phyloP scores from a whole-genome alignment of 2,113 vertebrate species.

The Litocranius walleri region DNA sequence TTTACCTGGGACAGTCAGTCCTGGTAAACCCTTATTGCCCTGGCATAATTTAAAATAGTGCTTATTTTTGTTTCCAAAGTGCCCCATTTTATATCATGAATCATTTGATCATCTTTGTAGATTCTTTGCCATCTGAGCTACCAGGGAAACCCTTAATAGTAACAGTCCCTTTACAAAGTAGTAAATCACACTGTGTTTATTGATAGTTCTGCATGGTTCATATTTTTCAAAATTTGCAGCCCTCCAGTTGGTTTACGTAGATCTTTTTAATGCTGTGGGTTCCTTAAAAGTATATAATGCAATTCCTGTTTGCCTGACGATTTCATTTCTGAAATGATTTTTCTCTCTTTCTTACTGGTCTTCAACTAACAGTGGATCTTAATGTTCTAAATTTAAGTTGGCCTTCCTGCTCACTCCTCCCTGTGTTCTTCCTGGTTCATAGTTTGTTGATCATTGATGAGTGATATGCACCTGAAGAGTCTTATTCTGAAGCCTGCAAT shows the following conservation, averaged over 20 bases:
- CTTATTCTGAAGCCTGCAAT: not conserved
- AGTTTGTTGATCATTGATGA: not conserved
- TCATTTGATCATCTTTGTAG: not conserved
- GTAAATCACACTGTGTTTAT: not conserved
- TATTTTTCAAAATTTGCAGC: not conserved
- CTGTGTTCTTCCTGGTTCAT: not conserved
- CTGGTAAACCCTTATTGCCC: not conserved
- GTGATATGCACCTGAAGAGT: not conserved
- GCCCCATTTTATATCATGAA: not conserved
- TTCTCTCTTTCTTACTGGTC: not conserved
- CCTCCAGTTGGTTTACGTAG: not conserved
- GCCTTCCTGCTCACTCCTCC: not conserved
- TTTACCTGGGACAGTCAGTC: not conserved
- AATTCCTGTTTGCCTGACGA: not conserved
- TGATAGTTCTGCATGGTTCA: not conserved
- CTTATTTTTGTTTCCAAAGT: not conserved
- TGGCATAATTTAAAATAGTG: not conserved
- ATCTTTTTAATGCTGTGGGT: not conserved
- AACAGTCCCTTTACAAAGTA: not conserved
- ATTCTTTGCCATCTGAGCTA: not conserved
- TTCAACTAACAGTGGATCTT: not conserved
- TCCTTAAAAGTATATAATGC: not conserved
- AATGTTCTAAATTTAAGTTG: not conserved
- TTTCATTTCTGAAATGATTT: slow-evolving; percentile 5
- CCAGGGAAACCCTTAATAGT: not conserved